Percentiles rank a stretch among this genome's conserved stretches.
These are phyloP conservation scores for Campoletis sonorensis DNA, from an alignment of 1,140 invertebrate species.

Conservation along the genomic window DNA sequence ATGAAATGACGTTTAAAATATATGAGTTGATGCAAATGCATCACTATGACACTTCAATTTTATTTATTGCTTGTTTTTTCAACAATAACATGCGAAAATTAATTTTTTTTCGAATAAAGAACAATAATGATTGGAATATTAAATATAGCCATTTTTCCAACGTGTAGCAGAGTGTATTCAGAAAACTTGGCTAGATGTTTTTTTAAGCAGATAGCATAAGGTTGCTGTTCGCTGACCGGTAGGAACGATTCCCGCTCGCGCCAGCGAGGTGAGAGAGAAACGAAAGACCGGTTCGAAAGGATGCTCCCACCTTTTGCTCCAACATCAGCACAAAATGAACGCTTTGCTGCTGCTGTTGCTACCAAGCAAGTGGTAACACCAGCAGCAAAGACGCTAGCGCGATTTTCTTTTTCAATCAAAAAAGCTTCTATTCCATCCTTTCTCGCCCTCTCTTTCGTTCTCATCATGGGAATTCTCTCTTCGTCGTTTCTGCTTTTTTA, in stretches of 20 bases:
- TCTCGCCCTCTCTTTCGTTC: not conserved
- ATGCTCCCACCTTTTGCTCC: slow-evolving; percentile 35
- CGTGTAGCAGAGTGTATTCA: not conserved
- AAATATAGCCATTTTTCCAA: not conserved
- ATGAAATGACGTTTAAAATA: no score
- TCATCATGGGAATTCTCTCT: not conserved
- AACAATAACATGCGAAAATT: no score
- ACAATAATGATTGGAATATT: no score
- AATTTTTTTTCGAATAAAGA: no score
- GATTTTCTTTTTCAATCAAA: slow-evolving; percentile 32
- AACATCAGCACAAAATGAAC: slow-evolving; percentile 15
- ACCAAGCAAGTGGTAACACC: slow-evolving; percentile 22
- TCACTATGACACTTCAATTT: no score
- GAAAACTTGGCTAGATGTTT: not conserved
- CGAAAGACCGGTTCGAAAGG: slow-evolving; percentile 38
- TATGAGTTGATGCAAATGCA: no score
- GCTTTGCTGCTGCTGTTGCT: slow-evolving; percentile 27
- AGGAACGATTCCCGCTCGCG: not conserved
- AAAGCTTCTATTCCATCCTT: not conserved
- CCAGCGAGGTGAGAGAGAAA: not conserved
- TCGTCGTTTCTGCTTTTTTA: slow-evolving; percentile 13
- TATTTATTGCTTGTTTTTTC: no score
- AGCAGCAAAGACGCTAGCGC: slow-evolving; percentile 21
- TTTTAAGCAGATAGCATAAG: not conserved
- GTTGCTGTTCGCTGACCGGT: slow-evolving; percentile 2